Evolutionary conservation across 2,888 invertebrate genomes (phyloP).

Genomic region (Troglohyphantes excavatus): DNA sequence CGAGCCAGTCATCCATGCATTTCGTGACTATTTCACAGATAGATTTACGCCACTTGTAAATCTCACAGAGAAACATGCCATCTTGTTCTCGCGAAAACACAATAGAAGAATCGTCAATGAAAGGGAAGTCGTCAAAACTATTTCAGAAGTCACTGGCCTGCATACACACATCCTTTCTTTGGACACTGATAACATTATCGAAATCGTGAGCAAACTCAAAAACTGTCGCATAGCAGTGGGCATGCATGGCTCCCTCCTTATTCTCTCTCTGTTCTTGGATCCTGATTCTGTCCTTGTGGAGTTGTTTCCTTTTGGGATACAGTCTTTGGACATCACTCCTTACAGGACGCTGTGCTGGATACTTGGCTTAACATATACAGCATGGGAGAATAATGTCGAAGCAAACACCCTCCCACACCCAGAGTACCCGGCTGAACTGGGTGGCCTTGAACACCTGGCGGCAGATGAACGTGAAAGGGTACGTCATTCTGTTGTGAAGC

Average conservation of each 20-base stretch:
- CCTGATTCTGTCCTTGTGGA: constrained; percentile 83
- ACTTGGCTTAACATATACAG: constrained; percentile 82
- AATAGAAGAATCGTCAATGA: constrained; percentile 84
- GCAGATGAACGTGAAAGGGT: constrained; percentile 81
- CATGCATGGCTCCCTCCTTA: constrained; percentile 84
- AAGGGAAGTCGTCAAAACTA: constrained; percentile 81
- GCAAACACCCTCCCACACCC: constrained; percentile 82
- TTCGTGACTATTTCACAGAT: constrained; percentile 80
- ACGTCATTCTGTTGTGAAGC: constrained; percentile 81
- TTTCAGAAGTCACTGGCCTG: constrained; percentile 80
- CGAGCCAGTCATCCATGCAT: constrained; percentile 80
- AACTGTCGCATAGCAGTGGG: constrained; percentile 82
- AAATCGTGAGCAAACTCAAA: constrained; percentile 80
- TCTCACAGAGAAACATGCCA: constrained; percentile 79
- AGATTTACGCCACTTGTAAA: constrained; percentile 75
- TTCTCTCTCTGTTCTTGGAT: constrained; percentile 83
- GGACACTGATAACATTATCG: constrained; percentile 80
- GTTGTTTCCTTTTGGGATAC: constrained; percentile 84
- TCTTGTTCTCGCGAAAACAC: constrained; percentile 82
- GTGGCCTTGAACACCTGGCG: constrained; percentile 83
- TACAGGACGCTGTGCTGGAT: constrained; percentile 83
- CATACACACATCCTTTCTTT: constrained; percentile 69
- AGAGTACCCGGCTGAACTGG: constrained; percentile 82
- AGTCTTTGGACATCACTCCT: constrained; percentile 83
- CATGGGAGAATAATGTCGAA: constrained; percentile 83